A percentile compares a stretch with the other conserved stretches of the same genome.
phyloP scores from a whole-genome alignment of 2,113 vertebrate species.

The Microcebus griseorufus region DNA sequence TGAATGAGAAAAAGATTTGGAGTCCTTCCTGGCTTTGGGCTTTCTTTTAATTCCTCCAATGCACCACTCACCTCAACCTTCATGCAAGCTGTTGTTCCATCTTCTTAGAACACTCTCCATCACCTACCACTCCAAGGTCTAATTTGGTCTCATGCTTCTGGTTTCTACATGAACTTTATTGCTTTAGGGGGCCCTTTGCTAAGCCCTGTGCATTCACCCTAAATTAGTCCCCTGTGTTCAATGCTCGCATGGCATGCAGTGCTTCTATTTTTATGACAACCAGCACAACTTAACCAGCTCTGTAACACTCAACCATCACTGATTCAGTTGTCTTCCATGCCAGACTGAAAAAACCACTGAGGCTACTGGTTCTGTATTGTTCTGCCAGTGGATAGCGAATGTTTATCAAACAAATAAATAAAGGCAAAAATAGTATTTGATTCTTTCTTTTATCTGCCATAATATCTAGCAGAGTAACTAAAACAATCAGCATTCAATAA shows the following conservation, averaged over 20 bases:
- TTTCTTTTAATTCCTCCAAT: neutral
- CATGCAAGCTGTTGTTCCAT: neutral
- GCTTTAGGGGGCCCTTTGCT: neutral
- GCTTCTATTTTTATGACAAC: neutral
- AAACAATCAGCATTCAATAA: slow-evolving; percentile 53
- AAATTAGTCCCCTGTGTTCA: too few relatives aligned
- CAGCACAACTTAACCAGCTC: neutral
- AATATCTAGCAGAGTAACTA: slow-evolving; percentile 12
- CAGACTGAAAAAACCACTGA: neutral
- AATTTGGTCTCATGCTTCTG: neutral
- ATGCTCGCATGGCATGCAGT: neutral
- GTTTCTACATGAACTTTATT: neutral
- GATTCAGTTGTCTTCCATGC: neutral
- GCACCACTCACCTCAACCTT: neutral
- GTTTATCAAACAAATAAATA: slow-evolving; percentile 9
- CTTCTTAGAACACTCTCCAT: neutral
- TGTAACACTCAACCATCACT: neutral
- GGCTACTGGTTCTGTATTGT: neutral
- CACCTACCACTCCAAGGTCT: neutral
- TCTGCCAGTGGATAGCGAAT: neutral
- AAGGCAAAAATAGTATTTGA: neutral
- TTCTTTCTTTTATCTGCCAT: slow-evolving; percentile 19
- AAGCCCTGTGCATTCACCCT: neutral
- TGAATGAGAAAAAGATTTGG: neutral
- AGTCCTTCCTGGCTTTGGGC: neutral